Evolutionary conservation across 2,797 vertebrate species (phyloP).

Genomic region (Margarornis squamiger): DNA sequence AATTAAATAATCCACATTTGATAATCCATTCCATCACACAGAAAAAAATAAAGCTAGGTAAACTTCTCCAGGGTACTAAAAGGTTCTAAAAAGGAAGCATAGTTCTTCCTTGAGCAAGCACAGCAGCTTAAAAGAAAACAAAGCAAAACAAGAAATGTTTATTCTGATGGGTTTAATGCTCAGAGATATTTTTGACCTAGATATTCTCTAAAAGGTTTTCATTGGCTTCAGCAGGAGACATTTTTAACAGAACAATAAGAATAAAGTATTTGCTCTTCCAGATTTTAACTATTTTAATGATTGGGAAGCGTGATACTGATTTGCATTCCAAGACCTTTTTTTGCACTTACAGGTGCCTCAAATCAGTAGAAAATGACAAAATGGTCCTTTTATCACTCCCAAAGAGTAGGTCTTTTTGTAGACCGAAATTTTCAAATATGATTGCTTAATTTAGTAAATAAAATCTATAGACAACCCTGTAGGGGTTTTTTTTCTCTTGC

Average conservation of each 20-base stretch:
- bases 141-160: background rate
- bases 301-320: background rate
- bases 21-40: slow-evolving; percentile 6
- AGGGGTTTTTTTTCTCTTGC: background rate
- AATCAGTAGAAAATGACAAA: background rate
- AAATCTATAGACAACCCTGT: background rate
- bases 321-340: background rate
- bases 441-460: background rate
- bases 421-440: background rate
- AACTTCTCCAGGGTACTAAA: slow-evolving; percentile 18
- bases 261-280: background rate
- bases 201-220: background rate
- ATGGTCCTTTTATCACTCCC: background rate
- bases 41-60: slow-evolving; percentile 51
- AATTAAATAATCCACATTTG: background rate
- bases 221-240: background rate
- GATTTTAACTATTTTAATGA: background rate
- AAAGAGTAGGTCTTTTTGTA: background rate
- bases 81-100: background rate
- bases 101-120: background rate
- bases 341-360: background rate
- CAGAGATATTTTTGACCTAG: background rate
- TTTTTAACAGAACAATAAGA: background rate
- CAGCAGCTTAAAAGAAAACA: background rate
- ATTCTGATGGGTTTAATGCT: background rate